Conservation (phyloP, 2,113 vertebrate species). For the Pipra filicauda region DNA sequence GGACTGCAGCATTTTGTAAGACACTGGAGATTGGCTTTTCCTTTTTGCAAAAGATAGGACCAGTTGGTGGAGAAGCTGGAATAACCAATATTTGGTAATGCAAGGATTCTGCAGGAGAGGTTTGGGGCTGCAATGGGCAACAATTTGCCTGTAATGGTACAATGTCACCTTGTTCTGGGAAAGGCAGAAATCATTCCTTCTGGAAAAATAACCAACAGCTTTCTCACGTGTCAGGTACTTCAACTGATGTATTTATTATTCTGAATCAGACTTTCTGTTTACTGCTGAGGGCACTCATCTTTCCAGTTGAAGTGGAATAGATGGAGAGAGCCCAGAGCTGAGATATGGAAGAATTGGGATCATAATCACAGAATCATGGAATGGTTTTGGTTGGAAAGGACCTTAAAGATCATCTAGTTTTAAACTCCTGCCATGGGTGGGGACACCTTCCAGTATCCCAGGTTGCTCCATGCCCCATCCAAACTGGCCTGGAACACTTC, state of each 20-base stretch:
- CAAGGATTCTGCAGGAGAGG: not conserved
- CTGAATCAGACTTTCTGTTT: not conserved
- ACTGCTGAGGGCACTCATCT: not conserved
- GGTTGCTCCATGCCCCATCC: rapidly evolving
- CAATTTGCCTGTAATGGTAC: too few species aligned
- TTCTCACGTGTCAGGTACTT: not conserved
- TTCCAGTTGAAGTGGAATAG: not conserved
- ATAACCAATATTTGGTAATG: not conserved
- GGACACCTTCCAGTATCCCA: not conserved
- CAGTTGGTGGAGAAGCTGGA: not conserved
- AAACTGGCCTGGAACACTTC: not conserved
- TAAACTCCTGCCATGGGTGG: not conserved
- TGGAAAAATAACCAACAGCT: not conserved
- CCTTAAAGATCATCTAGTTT: rapidly evolving
- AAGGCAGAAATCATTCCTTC: not conserved
- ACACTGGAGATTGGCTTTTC: too few species aligned
- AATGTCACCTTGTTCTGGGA: not conserved
- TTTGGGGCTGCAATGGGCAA: not conserved
- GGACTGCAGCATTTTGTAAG: not conserved
- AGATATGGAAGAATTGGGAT: not conserved
- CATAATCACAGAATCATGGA: not conserved
- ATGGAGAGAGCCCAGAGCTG: not conserved
- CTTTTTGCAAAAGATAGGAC: not conserved
- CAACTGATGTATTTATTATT: not conserved
- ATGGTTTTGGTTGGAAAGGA: not conserved